Conservation (phyloP, 2,113 vertebrate species). For the Drymodes brunneopygia region DNA sequence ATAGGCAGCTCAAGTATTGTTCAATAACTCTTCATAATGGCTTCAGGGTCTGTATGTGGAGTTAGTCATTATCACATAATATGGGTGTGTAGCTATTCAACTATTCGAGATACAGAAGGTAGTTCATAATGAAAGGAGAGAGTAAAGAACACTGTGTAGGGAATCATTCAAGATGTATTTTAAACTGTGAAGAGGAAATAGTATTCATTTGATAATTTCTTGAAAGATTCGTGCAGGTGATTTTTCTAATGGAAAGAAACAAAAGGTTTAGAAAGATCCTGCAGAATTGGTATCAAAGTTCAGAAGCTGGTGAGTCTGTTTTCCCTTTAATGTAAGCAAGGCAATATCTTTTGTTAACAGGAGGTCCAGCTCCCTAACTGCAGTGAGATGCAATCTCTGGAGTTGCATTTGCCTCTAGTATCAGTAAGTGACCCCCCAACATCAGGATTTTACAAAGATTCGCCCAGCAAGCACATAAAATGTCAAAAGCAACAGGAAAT, state of each 20-base stretch:
- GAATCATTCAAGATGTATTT: not conserved
- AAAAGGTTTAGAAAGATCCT: not conserved
- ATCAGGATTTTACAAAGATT: constrained; percentile 5
- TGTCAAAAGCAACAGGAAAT: not conserved
- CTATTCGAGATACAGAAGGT: not conserved
- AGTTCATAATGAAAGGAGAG: not conserved
- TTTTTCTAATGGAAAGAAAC: not conserved
- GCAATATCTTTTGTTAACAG: not conserved
- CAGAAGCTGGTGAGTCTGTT: not conserved
- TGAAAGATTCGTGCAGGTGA: not conserved
- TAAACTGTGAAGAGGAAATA: not conserved
- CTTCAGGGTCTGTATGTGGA: not conserved
- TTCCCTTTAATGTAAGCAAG: not conserved
- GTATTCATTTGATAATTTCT: not conserved
- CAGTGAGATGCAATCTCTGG: not conserved
- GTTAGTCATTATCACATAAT: not conserved
- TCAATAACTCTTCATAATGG: not conserved
- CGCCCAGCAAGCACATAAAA: not conserved
- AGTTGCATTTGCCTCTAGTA: not conserved
- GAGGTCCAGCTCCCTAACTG: not conserved
- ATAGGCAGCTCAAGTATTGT: not conserved
- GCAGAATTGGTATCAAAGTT: not conserved
- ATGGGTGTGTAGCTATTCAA: not conserved
- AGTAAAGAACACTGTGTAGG: not conserved
- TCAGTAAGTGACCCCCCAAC: not conserved